Base-by-base conservation (phyloP, 2,888 invertebrate species). In the Diploptera punctata region DNA sequence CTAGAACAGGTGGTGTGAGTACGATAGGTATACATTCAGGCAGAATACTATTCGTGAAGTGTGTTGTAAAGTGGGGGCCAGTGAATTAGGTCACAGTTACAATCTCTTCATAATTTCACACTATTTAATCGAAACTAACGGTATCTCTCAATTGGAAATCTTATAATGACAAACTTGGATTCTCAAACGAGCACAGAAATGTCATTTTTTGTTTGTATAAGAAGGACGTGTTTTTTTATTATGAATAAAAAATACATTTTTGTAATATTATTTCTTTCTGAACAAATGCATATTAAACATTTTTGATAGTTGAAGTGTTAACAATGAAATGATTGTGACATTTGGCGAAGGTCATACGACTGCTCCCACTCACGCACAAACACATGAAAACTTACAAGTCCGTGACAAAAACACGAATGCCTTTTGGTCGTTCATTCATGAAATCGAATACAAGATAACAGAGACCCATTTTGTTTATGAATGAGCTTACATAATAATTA, bases 1-100 rank as follows among this genome's bases (percentile, higher is more conserved):
- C 38, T 29, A 24, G 71, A 71, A 71, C 71, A 71, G 71, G 71
- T 71, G 71, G 71, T 71, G 71, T 57, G 57, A 57, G 52, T 67
- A 60, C 9, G 26, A 38, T 29, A 69, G n/a, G 10, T 24, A 62
- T 19, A 33, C 26, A 47, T 18, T 13, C n/a, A 29, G 44, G 65
- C 26, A n/a, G 47, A 47, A 47, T 47, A 19, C n/a, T 47, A 21
- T 47, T 21, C 18, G 44, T 29, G 26, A 16, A 26, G 18, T 3
- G 24, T 44, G 18, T 24, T 65, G 24, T 3, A 29, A 61, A 65
- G 26, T 47, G 18, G 29, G n/a, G 57, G 31, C 21, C 16, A n/a
- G 24, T 18, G 10, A 57, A 57, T 4, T 57, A 29, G 31, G 29
- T 57, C 26, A 57, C n/a, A 57, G 26, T 57, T 29, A 29, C 18